phyloP scores from a whole-genome alignment of 1,140 invertebrate genomes.

The Monomorium pharaonis region DNA sequence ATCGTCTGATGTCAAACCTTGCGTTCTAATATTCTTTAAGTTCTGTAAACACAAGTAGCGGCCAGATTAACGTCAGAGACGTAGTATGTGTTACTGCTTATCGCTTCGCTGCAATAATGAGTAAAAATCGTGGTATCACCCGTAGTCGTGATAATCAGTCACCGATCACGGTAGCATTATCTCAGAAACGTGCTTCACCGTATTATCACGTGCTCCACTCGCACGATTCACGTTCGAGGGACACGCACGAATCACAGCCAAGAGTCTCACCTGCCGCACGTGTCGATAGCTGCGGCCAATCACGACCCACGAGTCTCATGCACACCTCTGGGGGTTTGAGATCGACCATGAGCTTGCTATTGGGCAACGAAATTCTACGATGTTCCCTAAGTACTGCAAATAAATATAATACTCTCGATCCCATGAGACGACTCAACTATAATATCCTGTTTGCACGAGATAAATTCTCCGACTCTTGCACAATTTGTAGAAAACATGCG shows the following conservation, averaged over 20 bases:
- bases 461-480: neutral
- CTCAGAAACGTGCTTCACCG: slow-evolving; percentile 9
- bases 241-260: slow-evolving; percentile 5
- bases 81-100: neutral
- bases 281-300: slow-evolving; percentile 39
- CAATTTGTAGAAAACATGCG: neutral
- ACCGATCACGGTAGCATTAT: slow-evolving; percentile 44
- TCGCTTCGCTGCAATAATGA: slow-evolving; percentile 1
- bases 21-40: neutral
- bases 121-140: neutral
- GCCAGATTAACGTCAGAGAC: neutral
- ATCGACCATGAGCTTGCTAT: neutral
- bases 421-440: neutral
- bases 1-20: neutral
- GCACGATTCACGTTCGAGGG: neutral
- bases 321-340: slow-evolving; percentile 37
- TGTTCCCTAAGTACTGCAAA: neutral
- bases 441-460: neutral
- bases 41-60: neutral
- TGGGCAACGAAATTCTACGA: neutral
- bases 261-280: neutral
- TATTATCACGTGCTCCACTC: slow-evolving; percentile 48
- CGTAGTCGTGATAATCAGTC: slow-evolving; percentile 26
- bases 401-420: neutral
- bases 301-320: neutral